Evolutionary conservation across 2,113 vertebrate species (phyloP).

Genomic region (Melanotaenia duboulayi): DNA sequence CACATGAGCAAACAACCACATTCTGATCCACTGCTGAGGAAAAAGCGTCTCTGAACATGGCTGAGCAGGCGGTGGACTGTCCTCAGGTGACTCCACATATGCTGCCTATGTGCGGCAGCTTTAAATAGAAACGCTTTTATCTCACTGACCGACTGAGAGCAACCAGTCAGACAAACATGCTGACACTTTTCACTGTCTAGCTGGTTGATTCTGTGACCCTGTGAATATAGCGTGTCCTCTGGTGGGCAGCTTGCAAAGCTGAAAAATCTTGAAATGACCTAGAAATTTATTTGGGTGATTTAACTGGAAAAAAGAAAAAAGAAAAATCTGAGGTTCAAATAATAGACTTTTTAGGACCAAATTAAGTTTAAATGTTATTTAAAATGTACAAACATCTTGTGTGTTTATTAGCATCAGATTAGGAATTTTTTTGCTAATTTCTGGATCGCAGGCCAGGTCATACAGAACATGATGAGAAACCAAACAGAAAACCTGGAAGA

Average conservation of each 20-base stretch:
- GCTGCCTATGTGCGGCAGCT: slow-evolving; percentile 23
- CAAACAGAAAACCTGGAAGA: too few relatives aligned
- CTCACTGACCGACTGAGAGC: slow-evolving; percentile 5
- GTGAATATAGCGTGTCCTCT: slow-evolving; percentile 3
- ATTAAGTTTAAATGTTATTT: not conserved
- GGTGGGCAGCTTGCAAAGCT: not conserved
- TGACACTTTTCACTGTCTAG: not conserved
- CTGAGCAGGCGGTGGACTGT: not conserved
- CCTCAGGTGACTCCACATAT: slow-evolving; percentile 42
- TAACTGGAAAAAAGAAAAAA: not conserved
- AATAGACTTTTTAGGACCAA: slow-evolving; percentile 2
- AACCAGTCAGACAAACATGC: slow-evolving; percentile 17
- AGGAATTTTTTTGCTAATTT: not conserved
- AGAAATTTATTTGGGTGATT: not conserved
- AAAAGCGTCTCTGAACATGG: not conserved
- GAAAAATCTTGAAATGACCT: not conserved
- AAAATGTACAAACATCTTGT: too few relatives aligned
- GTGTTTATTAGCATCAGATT: too few relatives aligned
- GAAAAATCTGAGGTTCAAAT: not conserved
- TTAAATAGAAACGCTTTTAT: slow-evolving; percentile 51
- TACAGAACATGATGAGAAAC: too few relatives aligned
- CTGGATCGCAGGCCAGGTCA: too few relatives aligned
- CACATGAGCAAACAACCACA: slow-evolving; percentile 24
- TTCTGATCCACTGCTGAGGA: slow-evolving; percentile 5
- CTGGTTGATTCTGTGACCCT: slow-evolving; percentile 27